Base-by-base conservation (phyloP, 2,888 invertebrate genomes). In the Drepana falcataria region DNA sequence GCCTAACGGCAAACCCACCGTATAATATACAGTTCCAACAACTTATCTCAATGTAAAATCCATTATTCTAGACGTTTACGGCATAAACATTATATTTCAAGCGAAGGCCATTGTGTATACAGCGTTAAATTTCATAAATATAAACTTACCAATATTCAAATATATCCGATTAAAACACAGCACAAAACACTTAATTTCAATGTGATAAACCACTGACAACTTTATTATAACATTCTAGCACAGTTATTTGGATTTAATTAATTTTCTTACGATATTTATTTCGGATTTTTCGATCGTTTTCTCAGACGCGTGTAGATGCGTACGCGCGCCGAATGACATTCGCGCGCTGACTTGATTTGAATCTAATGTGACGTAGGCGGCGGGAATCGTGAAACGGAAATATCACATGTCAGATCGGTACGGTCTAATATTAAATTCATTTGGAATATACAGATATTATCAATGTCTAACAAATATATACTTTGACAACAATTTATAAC, bases 301-400 rank as follows among this genome's bases (percentile, higher is more conserved):
- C 79, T 68, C 69, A 59, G 66, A 65, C 77, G 78, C 78, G 76
- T 73, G 74, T 44, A 44, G 44, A 9, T 77, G 71, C 81, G 83
- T 79, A 82, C 83, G 82, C 86, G 83, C 87, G 83, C 85, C 76
- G 79, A 81, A 79, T 84, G 83, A 77, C 67, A 73, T 80, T 79
- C 78, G 72, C 75, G 72, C 79, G 51, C 44, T 9, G 51, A 40
- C 40, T 51, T 5, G 33, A 48, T 34, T 48, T 51, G 51, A 62
- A 70, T 74, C 70, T 66, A 73, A 71, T 62, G 64, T 55, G 64
- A 75, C 83, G 82, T 84, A 21, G 21, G 37, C 37, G 37, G 80
- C 40, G 79, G 81, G 81, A 83, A 81, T 78, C 69, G 70, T 66
- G 63, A 63, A 76, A 79, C 78, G 77, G 77, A 85, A 81, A 83